Evolutionary conservation across 2,888 invertebrate genomes (phyloP), one percentile per base, ranked within the genome.

Genomic region (Drosophila borborema): DNA sequence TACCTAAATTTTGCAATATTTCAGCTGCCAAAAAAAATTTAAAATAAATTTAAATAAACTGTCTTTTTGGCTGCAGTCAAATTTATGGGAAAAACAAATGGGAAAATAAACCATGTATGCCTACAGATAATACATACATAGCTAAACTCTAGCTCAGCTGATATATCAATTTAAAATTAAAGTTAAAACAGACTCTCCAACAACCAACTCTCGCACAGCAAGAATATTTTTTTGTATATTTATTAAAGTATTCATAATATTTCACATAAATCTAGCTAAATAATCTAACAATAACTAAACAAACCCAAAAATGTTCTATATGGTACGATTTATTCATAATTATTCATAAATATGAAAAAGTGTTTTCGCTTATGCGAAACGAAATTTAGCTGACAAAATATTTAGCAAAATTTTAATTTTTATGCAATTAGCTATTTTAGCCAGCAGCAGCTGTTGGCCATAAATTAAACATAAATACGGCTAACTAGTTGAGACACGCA

Each of bases 401-500:
- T 55, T 55, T 55, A 68, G 54, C 58, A 28, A 53, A 60, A 48
- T 51, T 65, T 73, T 64, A 64, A 54, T 73, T 78, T 74, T 74
- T 69, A 59, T 61, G 31, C 40, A 63, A 64, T 70, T 51, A 63
- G 48, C 62, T 46, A 41, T 31, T 41, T 55, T 40, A 31, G 55
- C 23, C 54, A 40, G 55, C 55, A 58, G 60, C 55, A 54, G 58
- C 65, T 63, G 58, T 54, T n/a, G 40, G 61, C 66, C 49, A 65
- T 70, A 55, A 77, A 72, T 75, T 60, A 16, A 61, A 68, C 34
- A 59, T 38, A 64, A 59, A 70, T 63, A 38, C 49, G 46, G 54
- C 73, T 55, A 18, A 40, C 59, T 66, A 70, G 61, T 48, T 75
- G 48, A 59, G 36, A 53, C 51, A 38, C 41, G 34, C 34, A 46